Evolutionary conservation across 1,140 invertebrate species (phyloP).

Genomic region (Akabosia matsudoensis): DNA sequence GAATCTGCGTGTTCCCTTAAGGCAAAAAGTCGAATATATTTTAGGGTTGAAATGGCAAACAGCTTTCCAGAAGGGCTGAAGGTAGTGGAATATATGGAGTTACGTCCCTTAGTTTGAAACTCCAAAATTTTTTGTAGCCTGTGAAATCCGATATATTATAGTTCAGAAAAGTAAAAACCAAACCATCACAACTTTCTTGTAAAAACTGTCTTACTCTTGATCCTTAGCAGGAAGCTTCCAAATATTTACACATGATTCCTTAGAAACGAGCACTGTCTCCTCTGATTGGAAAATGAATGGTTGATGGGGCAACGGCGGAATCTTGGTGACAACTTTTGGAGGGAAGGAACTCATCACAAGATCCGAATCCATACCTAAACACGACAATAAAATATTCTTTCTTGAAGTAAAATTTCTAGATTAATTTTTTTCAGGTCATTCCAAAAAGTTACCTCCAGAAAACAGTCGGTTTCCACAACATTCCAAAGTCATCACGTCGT

Average conservation of each 20-base stretch:
- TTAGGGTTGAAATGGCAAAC: constrained; percentile 25
- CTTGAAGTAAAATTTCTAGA: not conserved
- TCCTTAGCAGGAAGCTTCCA: constrained; percentile 37
- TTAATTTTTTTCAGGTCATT: too few relatives aligned
- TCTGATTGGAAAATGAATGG: not conserved
- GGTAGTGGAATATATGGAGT: constrained; percentile 35
- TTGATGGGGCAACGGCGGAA: constrained; percentile 37
- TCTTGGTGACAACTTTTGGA: constrained; percentile 39
- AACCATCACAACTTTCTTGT: not conserved
- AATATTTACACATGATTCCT: constrained; percentile 23
- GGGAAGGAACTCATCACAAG: constrained; percentile 40
- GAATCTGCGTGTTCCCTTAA: not conserved
- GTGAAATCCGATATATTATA: too few relatives aligned
- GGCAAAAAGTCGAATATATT: not conserved
- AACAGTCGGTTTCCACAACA: constrained; percentile 61
- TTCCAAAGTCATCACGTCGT: constrained; percentile 74
- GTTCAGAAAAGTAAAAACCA: not conserved
- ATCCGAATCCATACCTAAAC: constrained; percentile 38
- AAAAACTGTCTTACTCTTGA: constrained; percentile 39
- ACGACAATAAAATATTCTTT: not conserved
- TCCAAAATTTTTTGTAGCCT: constrained; percentile 39
- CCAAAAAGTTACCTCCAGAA: constrained; percentile 68
- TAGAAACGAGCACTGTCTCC: not conserved
- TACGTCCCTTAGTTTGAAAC: constrained; percentile 15
- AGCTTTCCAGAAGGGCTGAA: constrained; percentile 28